These are phyloP conservation scores for mouse (Mus musculus) DNA, from an alignment of 2,113 vertebrate genomes.

Conservation along the genomic window DNA sequence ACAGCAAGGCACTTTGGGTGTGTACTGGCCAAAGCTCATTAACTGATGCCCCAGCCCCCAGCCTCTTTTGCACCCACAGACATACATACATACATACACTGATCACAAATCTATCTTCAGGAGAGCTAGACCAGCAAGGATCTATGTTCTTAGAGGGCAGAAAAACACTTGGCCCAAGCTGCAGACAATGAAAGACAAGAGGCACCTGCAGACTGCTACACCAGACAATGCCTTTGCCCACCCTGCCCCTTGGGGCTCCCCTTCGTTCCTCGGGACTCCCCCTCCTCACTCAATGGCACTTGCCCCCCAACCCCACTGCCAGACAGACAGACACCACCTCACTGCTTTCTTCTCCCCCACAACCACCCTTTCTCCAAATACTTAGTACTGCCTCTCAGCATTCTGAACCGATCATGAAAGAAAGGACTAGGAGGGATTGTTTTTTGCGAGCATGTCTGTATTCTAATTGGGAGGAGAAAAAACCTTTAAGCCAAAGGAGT, in stretches of 20 bases:
- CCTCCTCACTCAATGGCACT: fast-evolving
- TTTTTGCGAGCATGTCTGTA: not conserved
- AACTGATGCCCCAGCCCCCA: no score
- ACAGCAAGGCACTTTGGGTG: not conserved
- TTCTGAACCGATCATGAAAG: not conserved
- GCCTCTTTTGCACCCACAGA: not conserved
- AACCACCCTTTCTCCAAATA: not conserved
- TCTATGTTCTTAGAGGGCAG: not conserved
- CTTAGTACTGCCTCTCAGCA: not conserved
- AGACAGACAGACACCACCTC: not conserved
- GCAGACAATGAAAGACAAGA: not conserved
- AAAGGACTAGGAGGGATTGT: not conserved
- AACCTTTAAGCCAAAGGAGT: not conserved
- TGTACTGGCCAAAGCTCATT: not conserved
- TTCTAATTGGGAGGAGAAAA: not conserved
- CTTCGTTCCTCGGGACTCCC: no score
- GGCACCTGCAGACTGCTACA: not conserved
- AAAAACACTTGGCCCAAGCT: not conserved
- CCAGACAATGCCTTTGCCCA: no score
- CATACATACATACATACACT: no score
- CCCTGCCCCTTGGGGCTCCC: not conserved
- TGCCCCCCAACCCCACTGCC: not conserved
- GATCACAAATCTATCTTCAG: not conserved
- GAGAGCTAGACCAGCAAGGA: not conserved
- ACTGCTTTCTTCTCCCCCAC: not conserved